phyloP scores from a whole-genome alignment of 2,113 vertebrate species.

The Stegostoma tigrinum region DNA sequence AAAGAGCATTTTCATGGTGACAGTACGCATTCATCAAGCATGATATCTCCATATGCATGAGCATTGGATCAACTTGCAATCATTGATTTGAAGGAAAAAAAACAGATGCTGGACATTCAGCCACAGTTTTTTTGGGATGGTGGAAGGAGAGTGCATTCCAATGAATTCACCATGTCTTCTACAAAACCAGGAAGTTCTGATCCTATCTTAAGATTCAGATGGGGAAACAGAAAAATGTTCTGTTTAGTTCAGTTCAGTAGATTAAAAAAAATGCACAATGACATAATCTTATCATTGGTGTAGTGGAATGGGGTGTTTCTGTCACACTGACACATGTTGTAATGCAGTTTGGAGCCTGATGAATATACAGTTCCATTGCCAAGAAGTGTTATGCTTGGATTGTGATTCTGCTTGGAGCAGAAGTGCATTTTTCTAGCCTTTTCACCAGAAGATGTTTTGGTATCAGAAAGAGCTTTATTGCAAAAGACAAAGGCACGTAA shows the following conservation, averaged over 20 bases:
- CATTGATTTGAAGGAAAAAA: background rate
- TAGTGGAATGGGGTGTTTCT: background rate
- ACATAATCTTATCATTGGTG: conserved; percentile 13
- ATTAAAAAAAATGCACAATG: background rate
- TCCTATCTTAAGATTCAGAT: background rate
- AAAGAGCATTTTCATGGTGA: background rate
- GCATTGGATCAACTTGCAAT: background rate
- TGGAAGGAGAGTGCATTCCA: background rate
- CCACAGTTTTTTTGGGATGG: background rate
- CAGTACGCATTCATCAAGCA: background rate
- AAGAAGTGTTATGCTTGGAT: conserved; percentile 32
- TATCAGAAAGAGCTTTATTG: background rate
- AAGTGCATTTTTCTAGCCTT: conserved; percentile 6
- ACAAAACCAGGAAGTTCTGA: background rate
- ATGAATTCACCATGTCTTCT: too few relatives aligned
- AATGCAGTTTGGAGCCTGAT: conserved; percentile 28
- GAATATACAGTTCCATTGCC: background rate
- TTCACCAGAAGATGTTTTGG: background rate
- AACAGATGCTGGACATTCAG: too few relatives aligned
- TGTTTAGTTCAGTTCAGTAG: background rate
- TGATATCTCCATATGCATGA: background rate
- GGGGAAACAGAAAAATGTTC: background rate
- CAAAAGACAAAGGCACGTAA: background rate
- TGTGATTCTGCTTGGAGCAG: background rate
- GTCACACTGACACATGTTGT: conserved; percentile 25